Percentiles rank a stretch among this genome's conserved stretches.
These are phyloP conservation scores for Cybosia mesomella DNA, from an alignment of 2,888 invertebrate species.

Conservation along the genomic window DNA sequence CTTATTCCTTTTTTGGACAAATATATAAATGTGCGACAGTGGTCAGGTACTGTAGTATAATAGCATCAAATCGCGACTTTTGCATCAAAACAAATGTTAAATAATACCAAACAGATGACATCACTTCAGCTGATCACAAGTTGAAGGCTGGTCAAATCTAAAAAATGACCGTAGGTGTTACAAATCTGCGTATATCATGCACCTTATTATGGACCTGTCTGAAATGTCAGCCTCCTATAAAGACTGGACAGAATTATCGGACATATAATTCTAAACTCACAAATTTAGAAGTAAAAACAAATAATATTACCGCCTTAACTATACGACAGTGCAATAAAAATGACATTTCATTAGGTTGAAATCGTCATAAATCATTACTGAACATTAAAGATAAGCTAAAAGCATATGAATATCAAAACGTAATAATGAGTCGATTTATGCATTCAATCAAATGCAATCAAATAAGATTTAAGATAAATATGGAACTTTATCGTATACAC, in stretches of 20 bases:
- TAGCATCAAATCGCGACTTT: constrained; percentile 41
- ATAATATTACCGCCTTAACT: constrained; percentile 40
- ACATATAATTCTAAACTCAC: constrained; percentile 45
- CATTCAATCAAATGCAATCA: constrained; percentile 47
- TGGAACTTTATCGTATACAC: constrained; percentile 61
- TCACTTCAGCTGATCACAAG: constrained; percentile 81
- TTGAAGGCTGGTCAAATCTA: constrained; percentile 81
- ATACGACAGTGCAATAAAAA: constrained; percentile 61
- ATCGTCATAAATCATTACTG: constrained; percentile 59
- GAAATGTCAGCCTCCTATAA: constrained; percentile 49
- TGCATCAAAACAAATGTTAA: constrained; percentile 67
- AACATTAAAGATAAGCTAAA: constrained; percentile 61
- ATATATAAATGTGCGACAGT: constrained; percentile 25
- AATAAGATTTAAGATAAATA: constrained; percentile 60
- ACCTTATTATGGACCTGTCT: constrained; percentile 46
- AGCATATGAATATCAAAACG: constrained; percentile 56
- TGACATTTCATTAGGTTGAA: constrained; percentile 52
- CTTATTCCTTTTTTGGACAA: constrained; percentile 29
- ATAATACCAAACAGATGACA: constrained; percentile 69
- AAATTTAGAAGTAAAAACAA: constrained; percentile 39
- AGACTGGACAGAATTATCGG: constrained; percentile 29
- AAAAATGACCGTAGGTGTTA: constrained; percentile 63
- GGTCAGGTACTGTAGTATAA: constrained; percentile 39
- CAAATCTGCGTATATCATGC: constrained; percentile 48
- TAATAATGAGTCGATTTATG: constrained; percentile 54